phyloP scores from a whole-genome alignment of 2,888 invertebrate genomes.

The Hipparchia semele region DNA sequence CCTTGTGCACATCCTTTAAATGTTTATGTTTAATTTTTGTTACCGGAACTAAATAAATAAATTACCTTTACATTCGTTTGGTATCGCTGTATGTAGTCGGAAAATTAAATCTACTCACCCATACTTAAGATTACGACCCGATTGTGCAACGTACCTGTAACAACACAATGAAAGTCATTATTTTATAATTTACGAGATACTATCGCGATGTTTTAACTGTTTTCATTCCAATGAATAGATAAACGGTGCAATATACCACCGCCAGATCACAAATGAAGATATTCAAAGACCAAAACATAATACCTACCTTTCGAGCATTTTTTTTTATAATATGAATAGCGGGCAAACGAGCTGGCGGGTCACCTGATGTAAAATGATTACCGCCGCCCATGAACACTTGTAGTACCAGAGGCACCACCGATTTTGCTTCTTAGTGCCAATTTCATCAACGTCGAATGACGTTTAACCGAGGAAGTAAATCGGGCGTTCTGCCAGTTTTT shows the following conservation, averaged over 20 bases:
- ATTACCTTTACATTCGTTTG: background rate
- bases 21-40: too few species aligned
- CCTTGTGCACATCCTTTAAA: too few species aligned
- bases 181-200: constrained; percentile 53
- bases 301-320: background rate
- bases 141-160: constrained; percentile 70
- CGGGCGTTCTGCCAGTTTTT: too few species aligned
- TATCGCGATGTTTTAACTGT: constrained; percentile 44
- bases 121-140: constrained; percentile 47
- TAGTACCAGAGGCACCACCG: too few species aligned
- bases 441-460: too few species aligned
- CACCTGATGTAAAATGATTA: too few species aligned
- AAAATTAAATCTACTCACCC: constrained; percentile 46
- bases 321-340: too few species aligned
- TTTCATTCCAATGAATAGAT: constrained; percentile 25
- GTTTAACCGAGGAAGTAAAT: too few species aligned
- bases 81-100: background rate
- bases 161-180: constrained; percentile 68
- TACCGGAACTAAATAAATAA: background rate
- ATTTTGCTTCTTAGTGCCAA: too few species aligned
- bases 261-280: constrained; percentile 5
- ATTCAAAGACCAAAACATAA: background rate
- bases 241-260: constrained; percentile 7
- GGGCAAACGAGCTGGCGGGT: too few species aligned
- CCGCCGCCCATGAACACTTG: too few species aligned